Evolutionary conservation across 2,888 invertebrate genomes (phyloP).

Genomic region (Trachelus stipa): DNA sequence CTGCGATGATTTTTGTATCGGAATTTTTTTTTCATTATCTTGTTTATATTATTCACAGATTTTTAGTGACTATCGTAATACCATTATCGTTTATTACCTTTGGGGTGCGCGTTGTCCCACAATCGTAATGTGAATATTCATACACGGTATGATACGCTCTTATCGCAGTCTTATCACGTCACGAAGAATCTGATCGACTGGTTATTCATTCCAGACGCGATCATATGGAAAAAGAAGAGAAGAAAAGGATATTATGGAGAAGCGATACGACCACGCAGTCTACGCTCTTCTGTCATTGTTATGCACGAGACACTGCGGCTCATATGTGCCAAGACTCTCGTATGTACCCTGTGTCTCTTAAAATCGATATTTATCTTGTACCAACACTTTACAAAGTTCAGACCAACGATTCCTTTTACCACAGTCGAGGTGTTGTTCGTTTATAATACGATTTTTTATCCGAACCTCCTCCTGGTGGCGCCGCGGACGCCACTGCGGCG

Average conservation of each 20-base stretch:
- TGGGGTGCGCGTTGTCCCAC: background rate
- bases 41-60: background rate
- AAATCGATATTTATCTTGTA: background rate
- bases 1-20: too few relatives aligned
- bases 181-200: constrained; percentile 1
- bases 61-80: background rate
- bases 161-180: constrained; percentile 1
- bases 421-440: background rate
- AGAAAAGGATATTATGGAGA: background rate
- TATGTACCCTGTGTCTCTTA: background rate
- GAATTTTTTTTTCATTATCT: too few relatives aligned
- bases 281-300: background rate
- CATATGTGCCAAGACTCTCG: background rate
- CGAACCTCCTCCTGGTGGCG: background rate
- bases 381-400: background rate
- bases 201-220: constrained; percentile 11
- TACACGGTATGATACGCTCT: background rate
- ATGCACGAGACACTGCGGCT: background rate
- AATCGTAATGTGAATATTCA: background rate
- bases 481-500: background rate
- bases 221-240: constrained; percentile 4
- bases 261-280: constrained; percentile 3
- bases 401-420: background rate
- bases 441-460: background rate
- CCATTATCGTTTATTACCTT: background rate